A percentile compares a stretch with the other conserved stretches of the same genome.
Conservation (phyloP, 2,113 vertebrate genomes). For the Rhodinocichla rosea region DNA sequence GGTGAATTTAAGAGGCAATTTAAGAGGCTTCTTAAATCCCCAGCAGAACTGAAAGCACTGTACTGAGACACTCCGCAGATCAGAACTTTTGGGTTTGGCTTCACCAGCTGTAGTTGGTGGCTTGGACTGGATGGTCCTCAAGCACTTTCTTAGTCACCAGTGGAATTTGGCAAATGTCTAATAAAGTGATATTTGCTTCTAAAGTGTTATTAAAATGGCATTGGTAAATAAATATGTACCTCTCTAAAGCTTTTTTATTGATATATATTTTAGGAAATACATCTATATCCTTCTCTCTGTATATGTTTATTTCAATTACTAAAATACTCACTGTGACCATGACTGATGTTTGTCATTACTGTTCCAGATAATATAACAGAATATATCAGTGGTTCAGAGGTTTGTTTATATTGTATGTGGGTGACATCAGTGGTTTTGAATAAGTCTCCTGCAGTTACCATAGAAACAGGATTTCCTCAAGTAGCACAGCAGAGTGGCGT, state of each 20-base stretch:
- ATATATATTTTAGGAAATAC: neutral
- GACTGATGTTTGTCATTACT: neutral
- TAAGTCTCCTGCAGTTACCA: slow-evolving; percentile 66
- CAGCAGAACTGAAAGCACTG: accelerated
- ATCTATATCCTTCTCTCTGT: neutral
- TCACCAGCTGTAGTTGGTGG: neutral
- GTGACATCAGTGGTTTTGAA: slow-evolving; percentile 52
- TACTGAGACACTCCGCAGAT: neutral
- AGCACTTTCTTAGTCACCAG: neutral
- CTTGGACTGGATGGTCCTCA: neutral
- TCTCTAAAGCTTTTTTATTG: neutral
- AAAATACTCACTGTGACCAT: slow-evolving; percentile 4
- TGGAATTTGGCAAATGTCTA: neutral
- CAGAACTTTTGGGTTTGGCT: neutral
- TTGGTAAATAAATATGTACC: neutral
- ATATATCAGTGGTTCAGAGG: slow-evolving; percentile 21
- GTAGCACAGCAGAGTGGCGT: slow-evolving; percentile 40
- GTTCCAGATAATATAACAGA: neutral
- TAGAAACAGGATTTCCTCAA: slow-evolving; percentile 71
- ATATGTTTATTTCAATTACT: neutral
- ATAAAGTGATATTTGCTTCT: neutral
- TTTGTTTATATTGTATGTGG: slow-evolving; percentile 29
- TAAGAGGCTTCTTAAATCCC: no score
- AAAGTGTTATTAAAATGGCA: neutral
- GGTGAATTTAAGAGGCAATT: no score